These are phyloP conservation scores for Ashinkailepas kermadecensis DNA, from an alignment of 2,888 invertebrate species.

Conservation along the genomic window DNA sequence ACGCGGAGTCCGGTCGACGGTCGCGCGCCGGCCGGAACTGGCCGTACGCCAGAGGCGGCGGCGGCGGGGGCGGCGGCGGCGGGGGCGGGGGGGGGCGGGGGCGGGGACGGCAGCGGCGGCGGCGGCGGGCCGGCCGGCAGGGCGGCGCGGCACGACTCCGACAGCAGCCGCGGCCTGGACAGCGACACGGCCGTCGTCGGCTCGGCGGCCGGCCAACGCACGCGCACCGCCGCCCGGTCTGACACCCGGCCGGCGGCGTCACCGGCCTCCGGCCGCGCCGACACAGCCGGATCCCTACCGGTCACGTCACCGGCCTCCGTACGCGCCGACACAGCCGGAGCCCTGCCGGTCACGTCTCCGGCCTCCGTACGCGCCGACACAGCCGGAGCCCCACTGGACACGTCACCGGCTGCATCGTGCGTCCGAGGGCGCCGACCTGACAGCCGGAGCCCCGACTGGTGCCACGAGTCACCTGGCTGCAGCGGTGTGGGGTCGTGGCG, in stretches of 20 bases:
- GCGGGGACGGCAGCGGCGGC: slow-evolving; percentile 73
- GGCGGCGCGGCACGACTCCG: slow-evolving; percentile 66
- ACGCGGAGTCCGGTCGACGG: slow-evolving; percentile 82
- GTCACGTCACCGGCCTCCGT: no score
- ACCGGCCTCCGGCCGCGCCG: slow-evolving; percentile 73
- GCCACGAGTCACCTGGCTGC: no score
- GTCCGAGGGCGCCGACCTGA: no score
- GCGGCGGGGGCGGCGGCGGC: slow-evolving; percentile 73
- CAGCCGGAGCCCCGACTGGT: no score
- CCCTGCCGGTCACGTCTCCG: no score
- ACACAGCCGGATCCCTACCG: slow-evolving; percentile 64
- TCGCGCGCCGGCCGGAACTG: slow-evolving; percentile 80
- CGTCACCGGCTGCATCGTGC: no score
- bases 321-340: no score
- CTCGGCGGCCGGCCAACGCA: slow-evolving; percentile 61
- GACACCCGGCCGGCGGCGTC: slow-evolving; percentile 60
- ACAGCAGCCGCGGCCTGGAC: slow-evolving; percentile 27
- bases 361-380: no score
- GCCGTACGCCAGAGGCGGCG: slow-evolving; percentile 60
- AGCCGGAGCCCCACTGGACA: no score
- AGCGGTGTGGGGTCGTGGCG: no score
- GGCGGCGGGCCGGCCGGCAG: slow-evolving; percentile 68
- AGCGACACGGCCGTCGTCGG: slow-evolving; percentile 47
- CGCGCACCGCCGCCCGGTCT: slow-evolving; percentile 54
- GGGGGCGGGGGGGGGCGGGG: slow-evolving; percentile 64